Conservation (phyloP, 1,140 invertebrate species). For the Drosophila sechellia region DNA sequence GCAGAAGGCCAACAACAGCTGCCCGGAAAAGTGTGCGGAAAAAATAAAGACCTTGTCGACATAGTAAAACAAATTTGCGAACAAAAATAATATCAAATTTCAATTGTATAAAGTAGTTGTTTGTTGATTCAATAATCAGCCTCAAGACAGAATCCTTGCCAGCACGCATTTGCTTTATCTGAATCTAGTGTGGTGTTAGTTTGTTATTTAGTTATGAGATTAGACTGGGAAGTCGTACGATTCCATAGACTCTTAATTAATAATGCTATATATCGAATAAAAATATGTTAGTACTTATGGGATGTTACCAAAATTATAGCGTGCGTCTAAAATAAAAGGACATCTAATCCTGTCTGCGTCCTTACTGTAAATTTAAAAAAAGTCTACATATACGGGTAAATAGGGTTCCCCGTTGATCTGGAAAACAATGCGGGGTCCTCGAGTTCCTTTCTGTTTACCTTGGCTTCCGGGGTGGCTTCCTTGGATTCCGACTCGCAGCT, state of each 20-base stretch:
- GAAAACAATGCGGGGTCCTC: constrained; percentile 44
- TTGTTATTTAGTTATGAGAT: too few relatives aligned
- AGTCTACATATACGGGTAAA: neutral
- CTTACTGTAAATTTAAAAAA: neutral
- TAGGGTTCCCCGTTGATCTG: constrained; percentile 19
- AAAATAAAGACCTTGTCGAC: constrained; percentile 1
- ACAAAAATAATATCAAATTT: constrained; percentile 33
- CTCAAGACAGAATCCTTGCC: neutral
- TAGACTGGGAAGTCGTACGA: too few relatives aligned
- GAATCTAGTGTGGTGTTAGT: too few relatives aligned
- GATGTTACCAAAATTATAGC: too few relatives aligned
- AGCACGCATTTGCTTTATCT: neutral
- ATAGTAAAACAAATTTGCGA: constrained; percentile 4
- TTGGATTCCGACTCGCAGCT: constrained; percentile 20
- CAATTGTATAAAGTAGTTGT: constrained; percentile 40
- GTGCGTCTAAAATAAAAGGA: neutral
- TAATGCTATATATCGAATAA: neutral
- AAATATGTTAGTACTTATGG: neutral
- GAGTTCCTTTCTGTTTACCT: constrained; percentile 24
- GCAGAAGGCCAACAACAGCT: constrained; percentile 39
- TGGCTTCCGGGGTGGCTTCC: constrained; percentile 74
- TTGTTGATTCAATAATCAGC: constrained; percentile 16
- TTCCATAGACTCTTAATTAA: too few relatives aligned
- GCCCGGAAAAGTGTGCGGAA: constrained; percentile 31
- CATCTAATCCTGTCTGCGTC: neutral